Conservation (phyloP, 2,113 vertebrate genomes). For the Nanorana parkeri region DNA sequence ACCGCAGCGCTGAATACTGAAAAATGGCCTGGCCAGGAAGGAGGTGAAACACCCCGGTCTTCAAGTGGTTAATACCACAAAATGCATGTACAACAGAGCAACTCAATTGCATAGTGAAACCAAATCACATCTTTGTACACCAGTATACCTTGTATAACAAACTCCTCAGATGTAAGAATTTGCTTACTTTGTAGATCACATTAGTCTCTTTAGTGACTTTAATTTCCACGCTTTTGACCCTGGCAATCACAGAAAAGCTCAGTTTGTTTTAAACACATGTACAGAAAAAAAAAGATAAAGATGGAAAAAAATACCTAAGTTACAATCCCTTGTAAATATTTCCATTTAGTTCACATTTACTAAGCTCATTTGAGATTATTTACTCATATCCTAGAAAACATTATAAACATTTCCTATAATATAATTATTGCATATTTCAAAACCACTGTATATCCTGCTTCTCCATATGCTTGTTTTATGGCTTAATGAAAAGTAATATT, state of each 20-base stretch:
- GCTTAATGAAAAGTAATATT: conserved; percentile 50
- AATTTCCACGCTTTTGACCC: neutral
- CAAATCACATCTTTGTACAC: no score
- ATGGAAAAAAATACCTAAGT: conserved; percentile 6
- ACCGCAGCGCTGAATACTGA: no score
- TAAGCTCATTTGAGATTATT: conserved; percentile 24
- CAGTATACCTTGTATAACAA: no score
- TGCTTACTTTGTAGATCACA: neutral
- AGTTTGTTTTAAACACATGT: neutral
- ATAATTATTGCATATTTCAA: conserved; percentile 9
- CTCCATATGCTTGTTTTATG: conserved; percentile 39
- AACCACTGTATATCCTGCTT: conserved; percentile 5
- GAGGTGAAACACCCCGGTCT: no score
- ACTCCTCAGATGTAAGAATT: no score
- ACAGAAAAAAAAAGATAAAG: neutral
- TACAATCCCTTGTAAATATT: conserved; percentile 18
- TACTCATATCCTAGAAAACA: conserved; percentile 25
- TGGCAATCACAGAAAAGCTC: no score
- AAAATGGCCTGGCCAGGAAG: no score
- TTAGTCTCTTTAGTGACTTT: neutral
- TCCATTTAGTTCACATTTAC: conserved; percentile 22
- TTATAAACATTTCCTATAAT: conserved; percentile 26
- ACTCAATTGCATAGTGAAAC: no score
- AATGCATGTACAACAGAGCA: no score
- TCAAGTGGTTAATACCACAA: no score